Evolutionary conservation across 2,888 invertebrate genomes (phyloP).

Genomic region (Athalia circularis): DNA sequence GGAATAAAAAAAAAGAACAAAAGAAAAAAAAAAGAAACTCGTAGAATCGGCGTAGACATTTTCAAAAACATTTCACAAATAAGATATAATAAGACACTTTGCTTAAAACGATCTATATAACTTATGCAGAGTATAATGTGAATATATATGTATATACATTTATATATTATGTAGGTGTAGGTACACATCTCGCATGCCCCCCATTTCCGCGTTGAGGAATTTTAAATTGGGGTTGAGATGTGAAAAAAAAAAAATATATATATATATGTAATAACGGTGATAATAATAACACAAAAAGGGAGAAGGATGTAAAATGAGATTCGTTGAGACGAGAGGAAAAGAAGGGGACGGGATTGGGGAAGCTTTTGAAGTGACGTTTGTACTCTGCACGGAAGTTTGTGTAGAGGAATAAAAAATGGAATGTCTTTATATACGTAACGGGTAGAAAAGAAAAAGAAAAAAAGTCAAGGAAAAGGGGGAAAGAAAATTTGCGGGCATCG

Average conservation of each 20-base stretch:
- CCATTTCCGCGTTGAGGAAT: background rate
- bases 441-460: background rate
- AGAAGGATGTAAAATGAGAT: conserved; percentile 12
- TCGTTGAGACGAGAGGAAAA: background rate
- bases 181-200: too few species aligned
- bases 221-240: background rate
- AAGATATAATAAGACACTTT: background rate
- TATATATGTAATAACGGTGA: too few species aligned
- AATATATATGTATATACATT: background rate
- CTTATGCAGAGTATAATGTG: background rate
- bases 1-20: too few species aligned
- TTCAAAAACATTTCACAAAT: background rate
- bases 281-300: background rate
- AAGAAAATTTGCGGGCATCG: too few species aligned
- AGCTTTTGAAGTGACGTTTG: conserved; percentile 29
- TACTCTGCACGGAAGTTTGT: background rate
- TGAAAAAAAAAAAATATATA: background rate
- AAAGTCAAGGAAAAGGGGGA: background rate
- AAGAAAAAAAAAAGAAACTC: too few species aligned
- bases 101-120: background rate
- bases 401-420: background rate
- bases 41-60: background rate
- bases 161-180: too few species aligned
- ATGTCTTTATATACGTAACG: too few species aligned
- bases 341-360: background rate